Conservation (phyloP, 2,797 vertebrate genomes). For the Anas flavirostris region DNA sequence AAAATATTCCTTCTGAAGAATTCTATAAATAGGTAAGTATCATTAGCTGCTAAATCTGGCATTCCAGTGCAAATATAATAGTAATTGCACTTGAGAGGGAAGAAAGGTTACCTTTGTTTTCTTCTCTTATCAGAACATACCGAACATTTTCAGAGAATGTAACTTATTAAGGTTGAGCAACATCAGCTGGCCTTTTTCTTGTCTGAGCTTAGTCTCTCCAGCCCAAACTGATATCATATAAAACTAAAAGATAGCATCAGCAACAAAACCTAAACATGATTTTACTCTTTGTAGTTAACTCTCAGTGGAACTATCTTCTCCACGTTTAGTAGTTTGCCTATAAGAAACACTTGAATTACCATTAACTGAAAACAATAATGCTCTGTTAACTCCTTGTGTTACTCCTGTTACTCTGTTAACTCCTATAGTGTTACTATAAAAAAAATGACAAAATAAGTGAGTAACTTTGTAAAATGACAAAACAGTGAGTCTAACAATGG, state of each 20-base stretch:
- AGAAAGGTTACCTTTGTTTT: neutral
- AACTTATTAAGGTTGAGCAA: slow-evolving; percentile 2
- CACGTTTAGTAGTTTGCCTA: neutral
- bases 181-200: neutral
- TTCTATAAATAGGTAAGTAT: neutral
- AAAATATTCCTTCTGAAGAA: neutral
- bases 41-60: neutral
- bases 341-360: neutral
- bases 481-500: neutral
- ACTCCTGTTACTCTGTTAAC: neutral
- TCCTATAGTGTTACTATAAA: neutral
- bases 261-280: neutral
- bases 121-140: neutral
- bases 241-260: neutral
- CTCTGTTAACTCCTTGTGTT: neutral
- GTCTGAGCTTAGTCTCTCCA: neutral
- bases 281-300: neutral
- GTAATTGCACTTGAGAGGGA: neutral
- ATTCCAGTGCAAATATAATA: neutral
- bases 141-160: neutral
- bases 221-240: neutral
- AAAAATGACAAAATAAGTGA: too few relatives aligned
- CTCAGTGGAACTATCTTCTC: neutral
- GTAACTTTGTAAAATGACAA: neutral
- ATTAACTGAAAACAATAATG: neutral